Evolutionary conservation across 2,888 invertebrate genomes (phyloP).

Genomic region (Drosophila putrida): DNA sequence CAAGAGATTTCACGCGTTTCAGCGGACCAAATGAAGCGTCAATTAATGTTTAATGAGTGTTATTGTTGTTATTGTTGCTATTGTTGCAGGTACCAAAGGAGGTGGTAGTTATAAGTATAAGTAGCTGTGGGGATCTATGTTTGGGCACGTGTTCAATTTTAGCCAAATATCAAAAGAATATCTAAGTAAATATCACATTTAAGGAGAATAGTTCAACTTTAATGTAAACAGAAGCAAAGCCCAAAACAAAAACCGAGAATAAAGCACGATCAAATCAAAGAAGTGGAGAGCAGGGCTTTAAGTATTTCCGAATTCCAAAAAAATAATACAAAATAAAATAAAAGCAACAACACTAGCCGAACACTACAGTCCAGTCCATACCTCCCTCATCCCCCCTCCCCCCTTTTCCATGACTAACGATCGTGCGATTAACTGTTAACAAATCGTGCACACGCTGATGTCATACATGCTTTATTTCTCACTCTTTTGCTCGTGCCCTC

Average conservation of each 20-base stretch:
- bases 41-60: slow-evolving; percentile 75
- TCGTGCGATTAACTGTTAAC: slow-evolving; percentile 80
- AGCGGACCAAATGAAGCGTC: slow-evolving; percentile 66
- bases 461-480: slow-evolving; percentile 56
- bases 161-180: slow-evolving; percentile 1
- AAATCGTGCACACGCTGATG: slow-evolving; percentile 82
- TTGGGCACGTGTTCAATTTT: slow-evolving; percentile 30
- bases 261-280: slow-evolving; percentile 31
- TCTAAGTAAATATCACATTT: slow-evolving; percentile 11
- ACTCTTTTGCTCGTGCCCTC: neutral
- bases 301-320: slow-evolving; percentile 52
- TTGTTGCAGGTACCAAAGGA: slow-evolving; percentile 1
- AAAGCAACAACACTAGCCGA: neutral
- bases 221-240: slow-evolving; percentile 51
- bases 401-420: slow-evolving; percentile 26
- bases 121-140: neutral
- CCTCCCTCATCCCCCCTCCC: neutral
- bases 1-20: slow-evolving; percentile 78
- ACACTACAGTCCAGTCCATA: slow-evolving; percentile 1
- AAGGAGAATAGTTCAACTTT: neutral
- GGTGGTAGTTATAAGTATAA: slow-evolving; percentile 1
- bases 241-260: slow-evolving; percentile 48
- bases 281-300: slow-evolving; percentile 16
- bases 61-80: slow-evolving; percentile 15
- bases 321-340: neutral